Evolutionary conservation across 2,797 vertebrate genomes (phyloP).

Genomic region (Xiphophorus birchmanni): DNA sequence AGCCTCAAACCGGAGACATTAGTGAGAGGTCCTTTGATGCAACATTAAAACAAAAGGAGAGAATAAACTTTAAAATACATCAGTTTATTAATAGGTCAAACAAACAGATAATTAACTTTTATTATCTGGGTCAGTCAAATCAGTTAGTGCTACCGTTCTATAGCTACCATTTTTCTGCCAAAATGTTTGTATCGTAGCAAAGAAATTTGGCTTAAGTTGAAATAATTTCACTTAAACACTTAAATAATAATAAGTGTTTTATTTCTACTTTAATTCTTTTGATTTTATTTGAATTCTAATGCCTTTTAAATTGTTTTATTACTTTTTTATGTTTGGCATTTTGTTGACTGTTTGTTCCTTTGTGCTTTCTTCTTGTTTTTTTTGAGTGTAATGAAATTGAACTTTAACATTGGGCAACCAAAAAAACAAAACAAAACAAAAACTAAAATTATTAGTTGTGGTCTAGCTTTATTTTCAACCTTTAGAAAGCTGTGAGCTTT

Average conservation of each 20-base stretch:
- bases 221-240: neutral
- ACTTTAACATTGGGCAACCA: neutral
- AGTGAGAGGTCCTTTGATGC: neutral
- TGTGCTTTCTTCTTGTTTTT: neutral
- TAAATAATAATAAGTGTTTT: neutral
- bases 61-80: neutral
- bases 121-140: neutral
- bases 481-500: too few species aligned
- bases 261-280: neutral
- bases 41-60: neutral
- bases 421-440: neutral
- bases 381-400: neutral
- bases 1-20: conserved; percentile 1
- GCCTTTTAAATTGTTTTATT: neutral
- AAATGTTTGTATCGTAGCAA: neutral
- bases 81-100: neutral
- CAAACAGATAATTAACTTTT: neutral
- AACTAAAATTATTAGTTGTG: neutral
- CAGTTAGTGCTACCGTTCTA: neutral
- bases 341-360: neutral
- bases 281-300: neutral
- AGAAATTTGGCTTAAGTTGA: neutral
- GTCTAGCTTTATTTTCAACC: neutral
- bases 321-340: neutral
- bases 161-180: neutral